phyloP scores from a whole-genome alignment of 2,113 vertebrate species.

The Entelurus aequoreus region DNA sequence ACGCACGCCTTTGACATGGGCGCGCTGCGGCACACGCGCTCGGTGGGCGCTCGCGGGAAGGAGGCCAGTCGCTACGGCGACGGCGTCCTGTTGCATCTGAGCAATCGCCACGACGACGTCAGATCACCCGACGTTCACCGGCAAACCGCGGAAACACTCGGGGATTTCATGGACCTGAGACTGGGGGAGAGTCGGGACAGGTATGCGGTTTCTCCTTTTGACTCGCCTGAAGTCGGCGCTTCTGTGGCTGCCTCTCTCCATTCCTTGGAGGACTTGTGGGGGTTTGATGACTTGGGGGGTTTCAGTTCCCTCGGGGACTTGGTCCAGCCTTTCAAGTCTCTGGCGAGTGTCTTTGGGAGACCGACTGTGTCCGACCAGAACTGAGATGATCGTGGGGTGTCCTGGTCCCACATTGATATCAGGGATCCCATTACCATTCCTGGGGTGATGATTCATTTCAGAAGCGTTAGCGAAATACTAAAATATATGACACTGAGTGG shows the following conservation, averaged over 20 bases:
- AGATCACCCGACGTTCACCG: constrained; percentile 70
- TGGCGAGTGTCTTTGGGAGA: constrained; percentile 78
- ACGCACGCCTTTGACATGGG: constrained; percentile 90
- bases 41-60: constrained; percentile 19
- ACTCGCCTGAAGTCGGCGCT: constrained; percentile 83
- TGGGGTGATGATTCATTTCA: too few relatives aligned
- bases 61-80: constrained; percentile 42
- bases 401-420: too few relatives aligned
- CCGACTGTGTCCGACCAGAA: constrained; percentile 23
- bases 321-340: constrained; percentile 82
- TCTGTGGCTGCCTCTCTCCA: constrained; percentile 85
- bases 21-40: constrained; percentile 77
- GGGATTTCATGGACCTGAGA: constrained; percentile 81
- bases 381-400: constrained; percentile 14
- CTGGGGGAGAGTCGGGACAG: constrained; percentile 80
- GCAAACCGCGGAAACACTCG: constrained; percentile 62
- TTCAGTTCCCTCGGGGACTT: constrained; percentile 83
- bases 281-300: constrained; percentile 76
- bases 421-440: too few relatives aligned
- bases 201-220: constrained; percentile 76
- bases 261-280: constrained; percentile 79
- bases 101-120: constrained; percentile 71
- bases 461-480: too few relatives aligned
- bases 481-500: too few relatives aligned
- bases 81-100: constrained; percentile 50